Evolutionary conservation across 2,888 invertebrate genomes (phyloP), one percentile per base, ranked within the genome.

Genomic region (Zygaena filipendulae): DNA sequence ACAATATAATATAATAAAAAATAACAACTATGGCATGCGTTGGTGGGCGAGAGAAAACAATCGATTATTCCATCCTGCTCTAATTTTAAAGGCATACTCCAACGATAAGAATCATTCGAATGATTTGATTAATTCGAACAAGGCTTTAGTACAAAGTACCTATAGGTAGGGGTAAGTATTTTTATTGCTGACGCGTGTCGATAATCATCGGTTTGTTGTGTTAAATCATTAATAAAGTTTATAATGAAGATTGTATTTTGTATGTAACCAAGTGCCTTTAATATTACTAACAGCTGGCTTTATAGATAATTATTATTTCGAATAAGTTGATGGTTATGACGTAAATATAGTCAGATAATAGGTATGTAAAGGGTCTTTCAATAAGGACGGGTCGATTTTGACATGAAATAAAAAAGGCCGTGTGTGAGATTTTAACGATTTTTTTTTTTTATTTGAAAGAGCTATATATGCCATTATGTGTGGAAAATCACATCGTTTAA

Each of bases 71-170:
- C 55, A 49, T 71, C 71, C 62, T 74, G 75, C 75, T 77, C 77
- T 79, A 77, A 77, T 79, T 77, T 71, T 57, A 56, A 64, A 70
- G 62, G 61, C 61, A 60, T 63, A 61, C 62, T 57, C 46, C 40
- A 39, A 13, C 54, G 71, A 70, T 71, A 67, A 59, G 45, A 42
- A 72, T 71, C 64, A 54, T 40, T 42, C 48, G 59, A 66, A 59
- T 75, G 75, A 77, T 77, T 79, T 75, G 77, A 77, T 77, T 77
- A 77, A 77, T 75, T 70, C 61, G 56, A 69, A 72, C 70, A 67
- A 59, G 61, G 42, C 54, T 59, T 59, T 63, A 59, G 47, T 59
- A 64, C 61, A 61, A 57, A 59, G 64, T 55, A 61, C 7, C 4
- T n/a, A n/a, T 59, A 51, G 56, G 55, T 51, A 67, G 68, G 67